Evolutionary conservation across 2,113 vertebrate species (phyloP), one percentile per base, ranked within the genome.

Genomic region (Sciurus niger): DNA sequence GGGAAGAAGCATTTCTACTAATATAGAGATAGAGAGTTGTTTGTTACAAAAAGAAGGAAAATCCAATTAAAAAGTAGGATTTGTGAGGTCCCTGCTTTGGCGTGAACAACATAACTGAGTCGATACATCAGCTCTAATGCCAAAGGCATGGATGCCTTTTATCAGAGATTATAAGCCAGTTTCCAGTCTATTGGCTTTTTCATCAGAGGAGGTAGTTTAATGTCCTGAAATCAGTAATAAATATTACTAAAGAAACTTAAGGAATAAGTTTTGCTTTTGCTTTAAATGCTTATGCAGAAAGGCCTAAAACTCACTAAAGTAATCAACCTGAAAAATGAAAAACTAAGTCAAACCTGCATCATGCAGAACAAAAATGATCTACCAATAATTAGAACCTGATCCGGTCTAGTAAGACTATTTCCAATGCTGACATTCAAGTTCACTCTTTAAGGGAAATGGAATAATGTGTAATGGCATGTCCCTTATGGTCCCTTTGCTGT

Each of bases 1-100:
- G 93, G 85, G 96, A 95, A 89, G 92, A 97, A 96, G n/a, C 14
- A 60, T 94, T 95, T 97, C 96, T 96, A 88, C 76, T 93, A 91
- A 83, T 94, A 92, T 2, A 82, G 90, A 98, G 97, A 96, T 80
- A 89, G 28, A 65, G 34, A 65, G 30, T 90, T 96, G 53, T 93
- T 96, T 95, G 46, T 93, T 98, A 85, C 80, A 91, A 96, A 98
- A 93, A 84, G 30, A 67, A 37, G 60, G 53, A 20, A 83, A 89
- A 82, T 89, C 80, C 97, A 98, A 98, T 98, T 98, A 98, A 97
- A 97, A 96, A 73, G 40, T 63, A 53, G 90, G 70, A 97, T 97
- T 99, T 98, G 90, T 90, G 97, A 97, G 97, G 60, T 70, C 84
- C 11, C 94, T 92, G 90, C 80, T 93, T 90, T 97, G 97, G 96